Evolutionary conservation across 35 echinoderm and acorn worm genomes (phyloP), one percentile per base, ranked within the genome.

Genomic region (Strongylocentrotus purpuratus): DNA sequence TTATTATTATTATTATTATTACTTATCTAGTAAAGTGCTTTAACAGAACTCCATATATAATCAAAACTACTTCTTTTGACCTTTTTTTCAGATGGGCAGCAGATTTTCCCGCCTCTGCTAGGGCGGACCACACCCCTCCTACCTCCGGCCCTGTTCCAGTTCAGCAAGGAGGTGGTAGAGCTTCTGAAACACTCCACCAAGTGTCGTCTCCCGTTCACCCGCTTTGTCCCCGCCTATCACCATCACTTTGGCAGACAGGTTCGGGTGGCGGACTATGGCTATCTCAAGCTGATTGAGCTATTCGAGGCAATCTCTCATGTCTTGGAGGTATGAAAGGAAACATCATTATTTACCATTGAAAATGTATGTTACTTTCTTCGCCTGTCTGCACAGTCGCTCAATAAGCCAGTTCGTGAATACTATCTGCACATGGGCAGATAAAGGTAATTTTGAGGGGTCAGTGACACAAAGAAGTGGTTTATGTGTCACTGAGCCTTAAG

Each of bases 191-290:
- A 98, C 52, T 96, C 96, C 41, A 93, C 95, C 31, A 96, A 96
- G 48, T 98, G 97, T 48, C 87, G 95, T 5, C 94, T 99, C 5
- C 92, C 96, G 7, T 98, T 98, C 91, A 95, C 96, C 33, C 96
- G 97, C 86, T 99, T 99, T 95, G 95, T 97, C n/a, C 97, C 97
- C 10, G 97, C 96, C 18, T 99, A 99, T 86, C 97, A 99, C 85
- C 98, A 99, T 86, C 97, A 98, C 93, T 98, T 98, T 96, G 95
- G 97, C 31, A 94, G 95, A 32, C 98, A 99, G 95, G 97, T 97
- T 46, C 97, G 97, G 28, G 97, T 99, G 35, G 97, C 97, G 25
- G 98, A 99, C 52, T 99, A 99, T 95, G 98, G 98, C 92, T 99
- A 96, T 32, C 90, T 97, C 45, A 99, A 99, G 70, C 96, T 99